These are phyloP conservation scores for Drosophila kepulauana DNA, from an alignment of 1,140 invertebrate genomes.

Conservation along the genomic window DNA sequence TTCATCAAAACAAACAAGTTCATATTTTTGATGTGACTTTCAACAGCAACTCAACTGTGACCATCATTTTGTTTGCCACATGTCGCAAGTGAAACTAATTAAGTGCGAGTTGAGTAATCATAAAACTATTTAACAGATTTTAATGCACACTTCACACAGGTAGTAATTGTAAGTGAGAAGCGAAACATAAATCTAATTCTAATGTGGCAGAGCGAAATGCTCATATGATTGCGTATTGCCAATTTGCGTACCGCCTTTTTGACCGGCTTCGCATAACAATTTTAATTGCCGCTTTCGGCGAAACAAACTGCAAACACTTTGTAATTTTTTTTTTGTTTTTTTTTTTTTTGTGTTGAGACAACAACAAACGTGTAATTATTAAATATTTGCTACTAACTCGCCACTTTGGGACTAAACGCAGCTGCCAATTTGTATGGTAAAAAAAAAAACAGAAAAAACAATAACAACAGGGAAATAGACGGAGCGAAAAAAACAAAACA, in stretches of 20 bases:
- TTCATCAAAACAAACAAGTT: background rate
- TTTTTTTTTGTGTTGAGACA: conserved; percentile 12
- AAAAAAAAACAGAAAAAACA: background rate
- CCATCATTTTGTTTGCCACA: background rate
- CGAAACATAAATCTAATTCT: conserved; percentile 24
- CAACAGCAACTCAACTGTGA: background rate
- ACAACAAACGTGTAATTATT: conserved; percentile 68
- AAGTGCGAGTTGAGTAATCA: conserved; percentile 7
- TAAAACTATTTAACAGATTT: background rate
- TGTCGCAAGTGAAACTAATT: conserved; percentile 22
- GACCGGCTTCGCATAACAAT: conserved; percentile 35
- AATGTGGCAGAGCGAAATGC: conserved; percentile 4
- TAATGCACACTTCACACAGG: background rate
- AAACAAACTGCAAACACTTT: conserved; percentile 48
- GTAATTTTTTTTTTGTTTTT: conserved; percentile 34
- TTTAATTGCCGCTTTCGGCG: conserved; percentile 45
- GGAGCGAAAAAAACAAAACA: background rate
- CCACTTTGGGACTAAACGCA: conserved; percentile 57
- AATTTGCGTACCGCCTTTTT: conserved; percentile 37
- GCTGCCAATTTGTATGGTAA: conserved; percentile 41
- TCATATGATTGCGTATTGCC: conserved; percentile 26
- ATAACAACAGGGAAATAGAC: conserved; percentile 1
- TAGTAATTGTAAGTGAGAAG: background rate
- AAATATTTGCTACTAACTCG: conserved; percentile 73
- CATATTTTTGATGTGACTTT: background rate